Conservation (phyloP, 2,113 vertebrate species). For the Strix uralensis region DNA sequence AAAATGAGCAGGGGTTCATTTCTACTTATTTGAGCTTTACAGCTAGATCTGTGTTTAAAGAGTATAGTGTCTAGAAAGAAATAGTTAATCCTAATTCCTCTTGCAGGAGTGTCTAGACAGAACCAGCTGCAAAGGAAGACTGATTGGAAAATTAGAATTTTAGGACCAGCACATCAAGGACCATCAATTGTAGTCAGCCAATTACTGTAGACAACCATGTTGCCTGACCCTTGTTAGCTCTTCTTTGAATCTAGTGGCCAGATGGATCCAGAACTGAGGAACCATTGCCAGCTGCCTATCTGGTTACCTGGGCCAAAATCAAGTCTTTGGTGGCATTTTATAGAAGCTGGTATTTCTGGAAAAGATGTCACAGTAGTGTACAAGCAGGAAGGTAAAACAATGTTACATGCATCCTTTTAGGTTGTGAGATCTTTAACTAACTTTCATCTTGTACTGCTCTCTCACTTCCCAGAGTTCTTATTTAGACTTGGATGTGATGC, state of each 20-base stretch:
- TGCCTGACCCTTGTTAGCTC: background rate
- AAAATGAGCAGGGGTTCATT: slow-evolving; percentile 26
- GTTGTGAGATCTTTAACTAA: background rate
- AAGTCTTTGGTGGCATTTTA: background rate
- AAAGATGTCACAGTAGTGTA: background rate
- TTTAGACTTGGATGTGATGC: background rate
- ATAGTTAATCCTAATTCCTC: slow-evolving; percentile 29
- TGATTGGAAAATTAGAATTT: background rate
- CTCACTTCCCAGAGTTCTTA: background rate
- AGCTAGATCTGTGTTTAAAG: slow-evolving; percentile 13
- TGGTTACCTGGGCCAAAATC: background rate
- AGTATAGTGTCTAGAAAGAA: background rate
- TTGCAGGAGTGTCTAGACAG: background rate
- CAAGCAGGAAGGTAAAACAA: background rate
- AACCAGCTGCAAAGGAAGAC: slow-evolving; percentile 1
- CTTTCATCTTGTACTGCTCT: background rate
- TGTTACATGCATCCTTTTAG: background rate
- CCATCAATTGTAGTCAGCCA: background rate
- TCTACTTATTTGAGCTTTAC: background rate
- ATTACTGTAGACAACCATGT: background rate
- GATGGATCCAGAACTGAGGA: background rate
- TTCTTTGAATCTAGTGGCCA: background rate
- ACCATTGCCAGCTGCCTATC: background rate
- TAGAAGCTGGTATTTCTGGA: background rate
- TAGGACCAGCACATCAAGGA: background rate